These are phyloP conservation scores for Lasioglossum vierecki DNA, from an alignment of 2,888 invertebrate species.

Conservation along the genomic window DNA sequence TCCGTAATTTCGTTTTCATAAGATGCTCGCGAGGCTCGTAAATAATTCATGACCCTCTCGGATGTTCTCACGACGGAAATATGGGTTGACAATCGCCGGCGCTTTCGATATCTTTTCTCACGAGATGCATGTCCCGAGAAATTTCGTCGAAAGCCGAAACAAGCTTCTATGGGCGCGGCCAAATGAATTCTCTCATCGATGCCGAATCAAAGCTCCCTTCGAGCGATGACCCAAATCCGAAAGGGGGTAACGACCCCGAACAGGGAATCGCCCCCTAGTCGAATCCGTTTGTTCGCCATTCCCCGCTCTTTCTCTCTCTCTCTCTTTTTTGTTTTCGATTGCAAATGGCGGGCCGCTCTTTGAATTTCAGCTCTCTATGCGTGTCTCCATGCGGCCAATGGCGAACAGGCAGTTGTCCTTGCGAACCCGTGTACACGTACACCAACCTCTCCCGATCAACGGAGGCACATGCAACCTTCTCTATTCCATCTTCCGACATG, in stretches of 20 bases:
- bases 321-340: slow-evolving; percentile 65
- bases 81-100: slow-evolving; percentile 20
- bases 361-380: slow-evolving; percentile 68
- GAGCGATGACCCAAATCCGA: slow-evolving; percentile 79
- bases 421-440: slow-evolving; percentile 56
- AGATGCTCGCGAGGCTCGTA: not conserved
- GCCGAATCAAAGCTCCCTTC: slow-evolving; percentile 62
- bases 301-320: slow-evolving; percentile 50
- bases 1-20: not conserved
- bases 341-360: slow-evolving; percentile 72
- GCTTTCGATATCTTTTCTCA: slow-evolving; percentile 55
- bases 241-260: slow-evolving; percentile 82
- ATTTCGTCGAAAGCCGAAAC: slow-evolving; percentile 27
- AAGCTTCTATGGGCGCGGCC: slow-evolving; percentile 35
- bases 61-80: slow-evolving; percentile 41
- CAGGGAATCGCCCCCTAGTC: slow-evolving; percentile 67
- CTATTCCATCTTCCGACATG: slow-evolving; percentile 51
- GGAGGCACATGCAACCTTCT: slow-evolving; percentile 62
- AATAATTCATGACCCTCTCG: slow-evolving; percentile 26
- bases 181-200: slow-evolving; percentile 69
- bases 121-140: slow-evolving; percentile 30
- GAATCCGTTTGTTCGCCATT: slow-evolving; percentile 72
- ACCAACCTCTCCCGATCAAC: slow-evolving; percentile 59
- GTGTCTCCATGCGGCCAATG: slow-evolving; percentile 49
- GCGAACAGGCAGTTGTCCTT: slow-evolving; percentile 77